Evolutionary conservation across 2,797 vertebrate species (phyloP).

Genomic region (Hyperoplus immaculatus): DNA sequence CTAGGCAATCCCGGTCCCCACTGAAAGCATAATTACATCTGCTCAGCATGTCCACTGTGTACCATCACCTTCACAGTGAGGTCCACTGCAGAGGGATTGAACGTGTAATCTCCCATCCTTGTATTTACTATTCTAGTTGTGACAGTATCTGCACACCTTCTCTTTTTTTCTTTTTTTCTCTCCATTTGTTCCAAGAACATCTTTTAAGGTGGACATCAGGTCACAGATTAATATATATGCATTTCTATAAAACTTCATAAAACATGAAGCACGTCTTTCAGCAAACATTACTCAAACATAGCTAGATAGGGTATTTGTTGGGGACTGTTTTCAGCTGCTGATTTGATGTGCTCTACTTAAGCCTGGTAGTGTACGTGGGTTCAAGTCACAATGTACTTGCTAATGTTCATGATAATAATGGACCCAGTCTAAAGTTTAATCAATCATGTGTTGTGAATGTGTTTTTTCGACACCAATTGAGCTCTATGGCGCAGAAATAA

Average conservation of each 20-base stretch:
- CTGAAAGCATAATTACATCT: conserved; percentile 65
- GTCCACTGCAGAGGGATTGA: conserved; percentile 52
- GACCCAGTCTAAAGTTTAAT: neutral
- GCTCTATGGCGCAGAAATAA: no score
- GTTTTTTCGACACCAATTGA: no score
- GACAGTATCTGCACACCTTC: neutral
- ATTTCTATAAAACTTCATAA: neutral
- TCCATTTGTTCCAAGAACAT: neutral
- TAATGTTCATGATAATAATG: neutral
- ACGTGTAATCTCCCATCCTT: conserved; percentile 46
- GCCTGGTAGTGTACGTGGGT: neutral
- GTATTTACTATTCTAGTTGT: conserved; percentile 17
- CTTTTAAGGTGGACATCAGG: neutral
- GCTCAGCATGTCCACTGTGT: conserved; percentile 46
- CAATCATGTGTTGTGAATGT: no score
- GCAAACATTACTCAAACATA: neutral
- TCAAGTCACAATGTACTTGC: neutral
- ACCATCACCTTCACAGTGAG: conserved; percentile 63
- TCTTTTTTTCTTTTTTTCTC: neutral
- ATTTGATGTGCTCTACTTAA: neutral
- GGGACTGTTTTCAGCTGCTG: neutral
- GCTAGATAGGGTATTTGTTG: neutral
- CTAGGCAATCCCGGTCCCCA: conserved; percentile 26
- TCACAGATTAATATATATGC: neutral
- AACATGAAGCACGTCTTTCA: neutral